Conservation (phyloP, 1,140 invertebrate genomes). For the Spodoptera frugiperda region DNA sequence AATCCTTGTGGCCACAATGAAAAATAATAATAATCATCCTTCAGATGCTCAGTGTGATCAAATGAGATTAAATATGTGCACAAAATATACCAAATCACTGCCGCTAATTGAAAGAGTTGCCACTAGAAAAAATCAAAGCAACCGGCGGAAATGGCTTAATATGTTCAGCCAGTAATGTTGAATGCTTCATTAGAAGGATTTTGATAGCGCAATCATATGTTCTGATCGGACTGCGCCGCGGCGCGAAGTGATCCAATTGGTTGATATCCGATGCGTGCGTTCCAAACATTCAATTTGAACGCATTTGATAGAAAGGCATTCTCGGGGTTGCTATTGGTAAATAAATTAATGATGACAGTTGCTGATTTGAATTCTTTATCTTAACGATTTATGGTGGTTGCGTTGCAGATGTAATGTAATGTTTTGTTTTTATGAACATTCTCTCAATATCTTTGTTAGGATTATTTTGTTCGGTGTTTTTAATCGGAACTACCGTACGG, state of each 20-base stretch:
- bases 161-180: constrained; percentile 57
- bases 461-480: no score
- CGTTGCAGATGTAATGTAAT: constrained; percentile 35
- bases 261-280: constrained; percentile 63
- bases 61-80: constrained; percentile 60
- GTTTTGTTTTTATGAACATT: background rate
- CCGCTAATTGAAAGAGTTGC: constrained; percentile 66
- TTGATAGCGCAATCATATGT: constrained; percentile 67
- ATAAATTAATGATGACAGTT: constrained; percentile 55
- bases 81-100: constrained; percentile 71
- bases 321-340: constrained; percentile 49
- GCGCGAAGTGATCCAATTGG: constrained; percentile 68
- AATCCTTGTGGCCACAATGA: constrained; percentile 20
- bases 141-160: constrained; percentile 69
- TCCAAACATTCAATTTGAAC: constrained; percentile 56
- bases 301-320: constrained; percentile 63
- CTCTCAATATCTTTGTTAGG: background rate
- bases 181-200: constrained; percentile 67
- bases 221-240: constrained; percentile 60
- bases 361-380: constrained; percentile 25
- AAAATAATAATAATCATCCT: constrained; percentile 30
- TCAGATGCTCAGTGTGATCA: constrained; percentile 61
- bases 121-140: constrained; percentile 61
- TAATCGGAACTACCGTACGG: background rate
- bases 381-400: constrained; percentile 41